Conservation (phyloP, 1,140 invertebrate species). For the Camponotus pennsylvanicus region DNA sequence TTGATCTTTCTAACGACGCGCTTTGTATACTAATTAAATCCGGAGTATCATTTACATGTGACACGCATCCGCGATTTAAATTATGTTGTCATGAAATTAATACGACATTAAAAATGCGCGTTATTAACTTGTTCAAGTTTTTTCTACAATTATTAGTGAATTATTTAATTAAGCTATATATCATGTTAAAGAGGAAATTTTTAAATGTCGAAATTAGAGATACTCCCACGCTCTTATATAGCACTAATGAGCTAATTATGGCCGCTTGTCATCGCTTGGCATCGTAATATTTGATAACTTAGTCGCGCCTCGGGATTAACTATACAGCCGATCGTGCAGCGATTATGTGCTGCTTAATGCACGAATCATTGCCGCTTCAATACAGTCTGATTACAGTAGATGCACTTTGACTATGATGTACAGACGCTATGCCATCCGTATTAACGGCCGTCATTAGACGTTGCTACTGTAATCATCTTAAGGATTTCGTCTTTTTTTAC, state of each 20-base stretch:
- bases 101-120: not conserved
- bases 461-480: not conserved
- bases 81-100: not conserved
- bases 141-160: not conserved
- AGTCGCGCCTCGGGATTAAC: not conserved
- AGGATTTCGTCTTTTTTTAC: not conserved
- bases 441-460: not conserved
- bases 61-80: slow-evolving; percentile 32
- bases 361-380: slow-evolving; percentile 8
- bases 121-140: not conserved
- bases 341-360: slow-evolving; percentile 1
- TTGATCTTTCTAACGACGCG: slow-evolving; percentile 37
- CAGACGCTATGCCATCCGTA: not conserved
- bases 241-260: not conserved
- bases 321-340: not conserved
- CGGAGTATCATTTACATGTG: slow-evolving; percentile 36
- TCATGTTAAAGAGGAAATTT: not conserved
- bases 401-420: not conserved
- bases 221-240: not conserved
- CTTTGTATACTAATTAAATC: slow-evolving; percentile 65
- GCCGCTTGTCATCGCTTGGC: slow-evolving; percentile 1
- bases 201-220: not conserved
- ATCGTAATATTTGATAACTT: slow-evolving; percentile 5
- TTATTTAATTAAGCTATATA: not conserved
- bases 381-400: slow-evolving; percentile 5